phyloP scores from a whole-genome alignment of 2,113 vertebrate species.

The Hymenochirus boettgeri region DNA sequence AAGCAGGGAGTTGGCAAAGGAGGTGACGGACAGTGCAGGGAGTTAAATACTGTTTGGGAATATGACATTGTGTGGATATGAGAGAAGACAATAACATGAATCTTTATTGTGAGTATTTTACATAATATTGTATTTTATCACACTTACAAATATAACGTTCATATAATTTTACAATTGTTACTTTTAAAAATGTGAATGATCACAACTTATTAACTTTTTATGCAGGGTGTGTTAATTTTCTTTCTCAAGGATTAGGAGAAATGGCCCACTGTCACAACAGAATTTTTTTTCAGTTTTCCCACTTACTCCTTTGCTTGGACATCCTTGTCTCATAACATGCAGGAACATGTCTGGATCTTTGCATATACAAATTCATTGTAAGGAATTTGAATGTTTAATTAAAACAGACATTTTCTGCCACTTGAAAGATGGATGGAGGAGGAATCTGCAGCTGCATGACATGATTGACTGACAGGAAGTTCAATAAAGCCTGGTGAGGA shows the following conservation, averaged over 20 bases:
- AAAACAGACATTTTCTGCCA: conserved; percentile 15
- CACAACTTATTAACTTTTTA: too few relatives aligned
- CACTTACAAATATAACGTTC: neutral
- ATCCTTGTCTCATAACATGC: conserved; percentile 1
- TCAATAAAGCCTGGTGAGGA: neutral
- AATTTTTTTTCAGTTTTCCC: neutral
- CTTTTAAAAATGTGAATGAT: neutral
- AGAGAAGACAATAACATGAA: too few relatives aligned
- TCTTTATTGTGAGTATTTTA: too few relatives aligned
- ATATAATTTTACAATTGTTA: neutral
- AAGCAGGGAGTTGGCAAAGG: too few relatives aligned
- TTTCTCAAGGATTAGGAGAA: neutral
- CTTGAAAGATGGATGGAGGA: conserved; percentile 27
- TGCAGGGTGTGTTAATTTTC: too few relatives aligned
- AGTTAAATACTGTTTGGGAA: too few relatives aligned
- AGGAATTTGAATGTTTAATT: neutral
- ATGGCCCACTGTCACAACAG: neutral
- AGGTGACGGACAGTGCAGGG: too few relatives aligned
- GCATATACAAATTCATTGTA: conserved; percentile 17
- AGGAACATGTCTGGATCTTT: conserved; percentile 3
- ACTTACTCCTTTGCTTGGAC: neutral
- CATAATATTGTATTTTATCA: too few relatives aligned
- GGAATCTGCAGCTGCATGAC: conserved; percentile 23
- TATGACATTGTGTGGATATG: too few relatives aligned
- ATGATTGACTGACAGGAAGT: neutral